Percentiles rank a stretch among this genome's conserved stretches.
phyloP scores from a whole-genome alignment of 2,888 invertebrate genomes.

The Stomorhina lunata region DNA sequence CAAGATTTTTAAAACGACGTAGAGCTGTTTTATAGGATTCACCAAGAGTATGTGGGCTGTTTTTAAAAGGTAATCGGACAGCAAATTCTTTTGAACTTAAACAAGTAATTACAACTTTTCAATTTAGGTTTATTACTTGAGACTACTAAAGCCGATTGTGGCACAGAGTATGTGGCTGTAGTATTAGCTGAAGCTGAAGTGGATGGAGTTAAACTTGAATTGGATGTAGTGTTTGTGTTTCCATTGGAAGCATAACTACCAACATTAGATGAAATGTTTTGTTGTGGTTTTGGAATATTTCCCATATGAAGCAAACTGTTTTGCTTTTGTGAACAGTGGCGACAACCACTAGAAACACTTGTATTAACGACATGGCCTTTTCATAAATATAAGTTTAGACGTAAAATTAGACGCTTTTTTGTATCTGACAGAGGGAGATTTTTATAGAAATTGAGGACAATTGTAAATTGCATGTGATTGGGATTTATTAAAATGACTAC shows the following conservation, averaged over 20 bases:
- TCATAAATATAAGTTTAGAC: conserved; percentile 21
- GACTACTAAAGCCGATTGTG: conserved; percentile 10
- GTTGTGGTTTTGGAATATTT: not conserved
- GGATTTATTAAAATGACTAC: conserved; percentile 19
- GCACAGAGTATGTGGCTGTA: too few species aligned
- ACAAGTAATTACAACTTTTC: conserved; percentile 24
- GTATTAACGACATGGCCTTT: conserved; percentile 5
- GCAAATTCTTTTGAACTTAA: conserved; percentile 45
- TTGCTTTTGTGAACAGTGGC: not conserved
- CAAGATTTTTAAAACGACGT: conserved; percentile 38
- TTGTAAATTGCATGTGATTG: conserved; percentile 10
- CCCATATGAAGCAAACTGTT: too few species aligned
- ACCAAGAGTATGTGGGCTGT: not conserved
- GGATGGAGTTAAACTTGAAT: conserved; percentile 13
- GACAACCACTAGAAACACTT: conserved; percentile 8
- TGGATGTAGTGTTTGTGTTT: too few species aligned
- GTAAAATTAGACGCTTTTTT: conserved; percentile 38
- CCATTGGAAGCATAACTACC: too few species aligned
- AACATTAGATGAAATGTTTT: conserved; percentile 22
- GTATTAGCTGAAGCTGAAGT: not conserved
- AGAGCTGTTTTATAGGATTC: conserved; percentile 45
- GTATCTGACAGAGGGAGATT: conserved; percentile 1
- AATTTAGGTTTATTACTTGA: not conserved
- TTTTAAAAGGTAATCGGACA: conserved; percentile 49
- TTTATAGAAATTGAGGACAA: conserved; percentile 20